A percentile compares a stretch with the other conserved stretches of the same genome.
Evolutionary conservation across 1,140 invertebrate genomes (phyloP).

Genomic region (Aphis gossypii): DNA sequence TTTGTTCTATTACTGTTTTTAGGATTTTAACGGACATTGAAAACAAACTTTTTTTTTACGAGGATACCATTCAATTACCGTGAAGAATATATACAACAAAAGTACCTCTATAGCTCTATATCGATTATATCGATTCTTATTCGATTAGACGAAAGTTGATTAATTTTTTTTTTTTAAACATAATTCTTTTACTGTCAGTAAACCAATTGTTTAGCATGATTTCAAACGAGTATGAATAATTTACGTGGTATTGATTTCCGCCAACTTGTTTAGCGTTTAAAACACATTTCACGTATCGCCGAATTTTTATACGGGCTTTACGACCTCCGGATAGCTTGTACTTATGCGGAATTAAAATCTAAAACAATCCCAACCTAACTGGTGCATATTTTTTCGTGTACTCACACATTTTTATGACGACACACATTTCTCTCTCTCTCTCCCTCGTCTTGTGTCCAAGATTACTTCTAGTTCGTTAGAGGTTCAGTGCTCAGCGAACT

Average conservation of each 20-base stretch:
- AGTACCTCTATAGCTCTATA: neutral
- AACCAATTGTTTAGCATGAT: neutral
- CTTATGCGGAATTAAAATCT: slow-evolving; percentile 30
- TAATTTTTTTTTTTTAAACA: neutral
- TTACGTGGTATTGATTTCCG: slow-evolving; percentile 13
- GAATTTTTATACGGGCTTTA: slow-evolving; percentile 2
- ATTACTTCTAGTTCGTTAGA: slow-evolving; percentile 57
- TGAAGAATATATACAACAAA: neutral
- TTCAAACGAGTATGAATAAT: neutral
- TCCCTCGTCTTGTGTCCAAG: neutral
- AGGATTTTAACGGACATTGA: neutral
- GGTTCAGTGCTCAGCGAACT: slow-evolving; percentile 43
- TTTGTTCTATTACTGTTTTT: slow-evolving; percentile 9
- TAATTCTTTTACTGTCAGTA: neutral
- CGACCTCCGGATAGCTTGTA: neutral
- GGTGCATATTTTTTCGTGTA: neutral
- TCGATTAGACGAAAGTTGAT: neutral
- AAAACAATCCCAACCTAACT: neutral
- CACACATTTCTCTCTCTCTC: neutral
- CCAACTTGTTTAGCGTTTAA: neutral
- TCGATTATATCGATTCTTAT: neutral
- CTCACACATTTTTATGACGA: neutral
- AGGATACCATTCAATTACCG: neutral
- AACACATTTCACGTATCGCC: slow-evolving; percentile 39
- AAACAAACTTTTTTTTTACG: slow-evolving; percentile 23